These are phyloP conservation scores for Leucophenga maculata DNA, from an alignment of 2,888 invertebrate genomes.

Conservation along the genomic window DNA sequence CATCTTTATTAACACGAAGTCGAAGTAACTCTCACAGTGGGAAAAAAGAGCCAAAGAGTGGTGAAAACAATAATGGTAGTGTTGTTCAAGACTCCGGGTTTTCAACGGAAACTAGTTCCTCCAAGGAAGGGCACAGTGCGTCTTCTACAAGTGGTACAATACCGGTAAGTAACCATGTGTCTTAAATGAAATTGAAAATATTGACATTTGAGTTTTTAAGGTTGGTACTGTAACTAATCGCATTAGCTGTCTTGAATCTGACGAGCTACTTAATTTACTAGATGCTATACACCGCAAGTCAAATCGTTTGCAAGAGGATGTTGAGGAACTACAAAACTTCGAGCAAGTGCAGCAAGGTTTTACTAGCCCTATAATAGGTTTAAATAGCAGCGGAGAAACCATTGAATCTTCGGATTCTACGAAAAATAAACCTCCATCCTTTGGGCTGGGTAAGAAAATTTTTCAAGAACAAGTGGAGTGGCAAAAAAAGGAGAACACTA, in stretches of 20 bases:
- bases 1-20: conserved; percentile 74
- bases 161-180: conserved; percentile 66
- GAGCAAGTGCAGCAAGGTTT: conserved; percentile 61
- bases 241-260: conserved; percentile 74
- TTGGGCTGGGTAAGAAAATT: conserved; percentile 65
- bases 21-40: conserved; percentile 78
- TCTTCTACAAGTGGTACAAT: conserved; percentile 77
- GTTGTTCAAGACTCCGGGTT: conserved; percentile 89
- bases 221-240: conserved; percentile 67
- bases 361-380: conserved; percentile 13
- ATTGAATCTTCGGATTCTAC: conserved; percentile 25
- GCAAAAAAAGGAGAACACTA: conserved; percentile 75
- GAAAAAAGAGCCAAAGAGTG: conserved; percentile 78
- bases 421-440: conserved; percentile 24
- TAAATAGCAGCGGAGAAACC: conserved; percentile 21
- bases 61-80: conserved; percentile 75
- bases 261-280: conserved; percentile 88
- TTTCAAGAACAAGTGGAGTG: conserved; percentile 69
- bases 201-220: conserved; percentile 45
- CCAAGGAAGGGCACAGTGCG: conserved; percentile 83
- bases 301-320: conserved; percentile 80
- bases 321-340: conserved; percentile 76
- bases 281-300: conserved; percentile 90
- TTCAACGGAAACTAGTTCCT: conserved; percentile 90
- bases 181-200: not conserved